Conservation (phyloP, 2,797 vertebrate species). For the Sardinella longiceps region DNA sequence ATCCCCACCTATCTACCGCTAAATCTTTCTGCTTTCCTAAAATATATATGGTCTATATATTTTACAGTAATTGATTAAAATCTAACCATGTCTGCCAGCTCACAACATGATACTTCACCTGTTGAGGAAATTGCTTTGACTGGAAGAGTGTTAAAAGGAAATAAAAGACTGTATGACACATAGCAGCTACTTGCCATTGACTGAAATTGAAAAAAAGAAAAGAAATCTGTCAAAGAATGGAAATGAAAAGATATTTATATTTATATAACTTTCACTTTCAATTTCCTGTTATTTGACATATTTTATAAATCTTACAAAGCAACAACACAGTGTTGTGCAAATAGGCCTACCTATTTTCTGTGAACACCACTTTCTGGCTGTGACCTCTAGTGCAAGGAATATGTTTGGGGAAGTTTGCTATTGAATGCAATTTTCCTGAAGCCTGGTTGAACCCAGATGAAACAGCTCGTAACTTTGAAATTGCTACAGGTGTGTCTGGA, state of each 20-base stretch:
- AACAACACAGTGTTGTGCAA: not conserved
- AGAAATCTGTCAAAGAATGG: not conserved
- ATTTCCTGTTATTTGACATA: not conserved
- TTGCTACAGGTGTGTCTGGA: too few species aligned
- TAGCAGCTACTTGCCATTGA: not conserved
- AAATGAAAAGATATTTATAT: not conserved
- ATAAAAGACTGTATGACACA: not conserved
- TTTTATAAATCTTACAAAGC: not conserved
- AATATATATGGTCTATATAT: too few species aligned
- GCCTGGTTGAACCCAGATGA: too few species aligned
- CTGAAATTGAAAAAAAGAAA: not conserved
- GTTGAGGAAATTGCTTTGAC: conserved; percentile 3
- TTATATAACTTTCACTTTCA: too few species aligned
- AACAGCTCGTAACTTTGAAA: too few species aligned
- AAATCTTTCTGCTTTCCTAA: too few species aligned
- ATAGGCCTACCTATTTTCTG: not conserved
- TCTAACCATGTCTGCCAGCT: not conserved
- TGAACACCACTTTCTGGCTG: not conserved
- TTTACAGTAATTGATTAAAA: not conserved
- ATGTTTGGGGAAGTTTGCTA: not conserved
- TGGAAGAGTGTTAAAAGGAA: not conserved
- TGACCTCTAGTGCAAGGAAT: not conserved
- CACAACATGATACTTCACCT: not conserved
- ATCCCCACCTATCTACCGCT: too few species aligned
- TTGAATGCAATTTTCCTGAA: too few species aligned